Base-by-base conservation (phyloP, 1,140 invertebrate species). In the Hylaeus volcanicus region DNA sequence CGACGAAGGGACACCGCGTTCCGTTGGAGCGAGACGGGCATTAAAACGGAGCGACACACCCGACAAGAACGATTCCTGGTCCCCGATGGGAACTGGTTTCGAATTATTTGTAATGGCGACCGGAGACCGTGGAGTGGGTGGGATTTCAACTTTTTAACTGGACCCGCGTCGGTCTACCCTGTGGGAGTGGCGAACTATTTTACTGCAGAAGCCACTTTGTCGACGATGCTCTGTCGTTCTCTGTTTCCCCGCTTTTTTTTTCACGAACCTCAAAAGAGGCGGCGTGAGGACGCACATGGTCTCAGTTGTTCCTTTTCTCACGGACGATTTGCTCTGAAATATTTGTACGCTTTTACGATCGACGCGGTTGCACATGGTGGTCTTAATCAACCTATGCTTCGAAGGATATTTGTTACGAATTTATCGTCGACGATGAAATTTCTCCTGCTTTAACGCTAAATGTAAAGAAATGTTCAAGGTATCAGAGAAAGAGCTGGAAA, bases 1-100 rank as follows among this genome's bases (percentile, higher is more conserved):
- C 63, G 74, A 63, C 39, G 51, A 53, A 48, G 77, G 77, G 51
- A 51, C 53, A 56, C 11, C 60, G 76, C 48, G 65, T 78, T 43
- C 63, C 53, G 64, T 78, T 69, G 65, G 43, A 79, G 81, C 26
- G 66, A 9, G 60, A 56, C 77, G 80, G n/a, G 79, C 86, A 89
- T 87, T 90, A 90, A 90, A 86, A 88, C 82, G 80, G 73, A 76
- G 79, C 58, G 78, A 84, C 81, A 86, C 79, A 85, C 66, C 74
- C 64, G 76, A 78, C 61, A 64, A 74, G 68, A 90, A 66, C 88
- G 89, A 91, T 92, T 91, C 91, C 88, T 90, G 87, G 82, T 87
- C 81, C 66, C 78, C 74, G 86, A 81, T 83, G 84, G 79, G 82
- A 88, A 90, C 88, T 88, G 86, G 81, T 88, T 86, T 86, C 69